Evolutionary conservation across 1,140 invertebrate species (phyloP).

Genomic region (Nixonia krombeini): DNA sequence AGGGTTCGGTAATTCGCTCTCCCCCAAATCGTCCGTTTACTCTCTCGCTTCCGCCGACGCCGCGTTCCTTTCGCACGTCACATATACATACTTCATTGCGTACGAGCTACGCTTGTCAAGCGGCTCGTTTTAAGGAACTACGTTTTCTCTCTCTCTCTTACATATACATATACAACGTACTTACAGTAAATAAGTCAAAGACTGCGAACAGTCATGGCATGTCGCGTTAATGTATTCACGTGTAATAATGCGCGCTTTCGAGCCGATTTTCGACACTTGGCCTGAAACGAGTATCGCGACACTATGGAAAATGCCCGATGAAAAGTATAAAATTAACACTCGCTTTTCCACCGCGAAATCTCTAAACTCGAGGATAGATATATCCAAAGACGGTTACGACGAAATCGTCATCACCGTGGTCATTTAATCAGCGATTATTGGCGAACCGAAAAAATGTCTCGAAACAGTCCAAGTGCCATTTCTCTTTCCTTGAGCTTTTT

Average conservation of each 20-base stretch:
- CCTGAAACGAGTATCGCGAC: constrained; percentile 28
- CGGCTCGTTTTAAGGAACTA: constrained; percentile 48
- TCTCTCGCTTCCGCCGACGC: constrained; percentile 15
- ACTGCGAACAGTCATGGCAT: constrained; percentile 35
- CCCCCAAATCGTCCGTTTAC: constrained; percentile 6
- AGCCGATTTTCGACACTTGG: constrained; percentile 34
- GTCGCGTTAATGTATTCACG: constrained; percentile 38
- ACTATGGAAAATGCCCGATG: not conserved
- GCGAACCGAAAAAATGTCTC: constrained; percentile 10
- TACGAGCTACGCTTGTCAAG: constrained; percentile 41
- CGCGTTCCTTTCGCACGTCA: constrained; percentile 24
- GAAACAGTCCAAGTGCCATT: constrained; percentile 44
- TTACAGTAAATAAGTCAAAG: constrained; percentile 48
- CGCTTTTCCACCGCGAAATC: too few relatives aligned
- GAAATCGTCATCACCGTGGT: too few relatives aligned
- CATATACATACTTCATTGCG: constrained; percentile 31
- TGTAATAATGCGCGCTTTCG: constrained; percentile 37
- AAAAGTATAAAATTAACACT: too few relatives aligned
- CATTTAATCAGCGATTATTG: too few relatives aligned
- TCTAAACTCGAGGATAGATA: too few relatives aligned
- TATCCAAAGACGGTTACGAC: too few relatives aligned
- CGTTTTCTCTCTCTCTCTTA: constrained; percentile 31
- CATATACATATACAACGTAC: constrained; percentile 45
- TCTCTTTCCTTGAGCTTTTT: constrained; percentile 42
- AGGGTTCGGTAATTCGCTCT: constrained; percentile 23